Base-by-base conservation (phyloP, 2,113 vertebrate genomes). In the Herpailurus yagouaroundi region DNA sequence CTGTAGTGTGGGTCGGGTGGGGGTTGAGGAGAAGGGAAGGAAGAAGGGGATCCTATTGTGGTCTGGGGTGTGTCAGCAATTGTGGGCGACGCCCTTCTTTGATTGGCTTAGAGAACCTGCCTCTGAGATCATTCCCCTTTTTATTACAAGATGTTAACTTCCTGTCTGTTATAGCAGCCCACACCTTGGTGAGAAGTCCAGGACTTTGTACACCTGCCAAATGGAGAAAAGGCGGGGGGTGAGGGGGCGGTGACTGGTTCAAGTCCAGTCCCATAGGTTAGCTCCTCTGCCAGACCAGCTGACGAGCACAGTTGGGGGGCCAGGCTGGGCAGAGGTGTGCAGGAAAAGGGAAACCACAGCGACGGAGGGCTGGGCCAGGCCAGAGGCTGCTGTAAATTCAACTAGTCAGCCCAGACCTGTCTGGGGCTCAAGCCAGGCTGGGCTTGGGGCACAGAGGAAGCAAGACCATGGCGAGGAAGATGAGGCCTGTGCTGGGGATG, bases 161-260 rank as follows among this genome's bases (percentile, higher is more conserved):
- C 57, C 45, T 80, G 10, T 45, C 48, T 13, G 19, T 55, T 86
- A 66, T 0, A 45, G 83, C 92, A 77, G 85, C 80, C 76, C 25
- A 77, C 89, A 60, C 87, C 87, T 86, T 41, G 16, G 12, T 29
- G 89, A 45, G 38, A 69, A 12, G 83, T 19, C 31, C 48, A 55
- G 97, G 95, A 97, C 95, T 97, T 96, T 95, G 94, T 18, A 76
- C 95, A 33, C 33, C 73, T 89, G 38, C 25, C 31, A 14, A 16
- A 23, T 5, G 76, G 48, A 73, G 27, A 25, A 45, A 55, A 85
- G 41, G 57, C 36, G 68, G 66, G 41, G 48, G 48, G 41, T 10
- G 63, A 31, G 29, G 18, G 76, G 7, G 25, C 4, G 31, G 74
- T 1, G 16, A 33, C 60, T 29, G 16, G 36, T 36, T 55, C 79